Evolutionary conservation across 2,113 vertebrate species (phyloP), one percentile per base, ranked within the genome.

Genomic region (Saimiri boliviensis): DNA sequence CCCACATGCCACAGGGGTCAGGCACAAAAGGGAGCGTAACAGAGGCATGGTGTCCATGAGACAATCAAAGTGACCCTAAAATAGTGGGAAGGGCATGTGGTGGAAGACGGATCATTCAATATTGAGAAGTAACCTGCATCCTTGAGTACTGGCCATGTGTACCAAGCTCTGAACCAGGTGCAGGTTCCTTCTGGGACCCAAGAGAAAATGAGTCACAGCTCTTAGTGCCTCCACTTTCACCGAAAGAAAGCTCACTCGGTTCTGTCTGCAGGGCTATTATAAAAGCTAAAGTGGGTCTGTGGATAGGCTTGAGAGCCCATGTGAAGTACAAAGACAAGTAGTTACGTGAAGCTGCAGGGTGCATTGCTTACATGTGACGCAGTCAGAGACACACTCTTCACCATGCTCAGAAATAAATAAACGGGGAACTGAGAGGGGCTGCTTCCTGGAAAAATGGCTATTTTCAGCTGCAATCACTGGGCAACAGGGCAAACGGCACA

Each of bases 101-200:
- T 7, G 19, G 37, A 25, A 27, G 13, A 9, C 1, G 14, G 63
- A 56, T 92, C 45, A 21, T 19, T 54, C 23, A 21, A 2, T 45
- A 17, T 0, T 16, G 60, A 42, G 35, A 35, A 6, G 58, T 9
- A 10, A 14, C 3, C 13, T 16, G 17, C 1, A 2, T 6, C 58
- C n/a, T 14, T 1, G 20, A 4, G 30, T 3, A 4, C 40, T 5
- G 37, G 89, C 49, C 17, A 3, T 19, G 0, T 7, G 56, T 19
- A 32, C 63, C 10, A 11, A 56, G 25, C 16, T 45, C 14, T 2
- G 49, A 0, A 1, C 45, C 0, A 0, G 5, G 27, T 0, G 4
- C 4, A 4, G 42, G 0, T 6, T 27, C 27, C 60, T 23, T 7
- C 52, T 10, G 5, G 63, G 30, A 20, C 66, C 45, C 52, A 54